Evolutionary conservation across 2,797 vertebrate genomes (phyloP).

Genomic region (Hyperoplus lanceolatus): DNA sequence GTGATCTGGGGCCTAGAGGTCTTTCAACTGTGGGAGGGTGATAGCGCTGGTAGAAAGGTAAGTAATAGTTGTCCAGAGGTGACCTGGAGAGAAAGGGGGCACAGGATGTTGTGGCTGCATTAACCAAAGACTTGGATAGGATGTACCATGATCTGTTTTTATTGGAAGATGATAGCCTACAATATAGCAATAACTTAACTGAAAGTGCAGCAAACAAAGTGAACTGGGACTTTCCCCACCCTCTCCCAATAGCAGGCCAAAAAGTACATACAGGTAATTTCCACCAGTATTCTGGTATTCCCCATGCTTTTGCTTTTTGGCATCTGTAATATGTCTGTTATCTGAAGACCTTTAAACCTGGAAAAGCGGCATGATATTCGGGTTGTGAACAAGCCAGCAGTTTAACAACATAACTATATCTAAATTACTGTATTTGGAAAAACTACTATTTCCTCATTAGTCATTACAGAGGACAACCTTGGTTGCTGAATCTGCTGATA

Average conservation of each 20-base stretch:
- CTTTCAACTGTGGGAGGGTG: slow-evolving; percentile 46
- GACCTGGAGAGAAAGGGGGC: slow-evolving; percentile 15
- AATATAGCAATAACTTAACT: not conserved
- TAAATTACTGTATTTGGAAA: not conserved
- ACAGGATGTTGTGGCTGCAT: slow-evolving; percentile 45
- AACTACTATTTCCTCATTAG: not conserved
- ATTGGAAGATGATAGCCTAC: not conserved
- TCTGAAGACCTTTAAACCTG: too few relatives aligned
- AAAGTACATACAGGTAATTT: too few relatives aligned
- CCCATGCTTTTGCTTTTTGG: too few relatives aligned
- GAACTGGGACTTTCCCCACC: too few relatives aligned
- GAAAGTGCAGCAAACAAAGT: not conserved
- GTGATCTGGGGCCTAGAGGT: slow-evolving; percentile 57
- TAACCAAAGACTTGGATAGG: not conserved
- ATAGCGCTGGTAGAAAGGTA: slow-evolving; percentile 51
- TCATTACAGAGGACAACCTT: not conserved
- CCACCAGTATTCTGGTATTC: too few relatives aligned
- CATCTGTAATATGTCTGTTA: too few relatives aligned
- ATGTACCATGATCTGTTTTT: not conserved
- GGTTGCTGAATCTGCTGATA: not conserved
- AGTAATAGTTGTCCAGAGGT: slow-evolving; percentile 52
- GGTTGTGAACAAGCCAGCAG: not conserved
- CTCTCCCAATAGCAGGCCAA: too few relatives aligned
- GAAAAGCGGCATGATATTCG: too few relatives aligned
- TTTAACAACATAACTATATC: not conserved